These are phyloP conservation scores for Dunckerocampus dactyliophorus DNA, from an alignment of 2,113 vertebrate genomes.

Conservation along the genomic window DNA sequence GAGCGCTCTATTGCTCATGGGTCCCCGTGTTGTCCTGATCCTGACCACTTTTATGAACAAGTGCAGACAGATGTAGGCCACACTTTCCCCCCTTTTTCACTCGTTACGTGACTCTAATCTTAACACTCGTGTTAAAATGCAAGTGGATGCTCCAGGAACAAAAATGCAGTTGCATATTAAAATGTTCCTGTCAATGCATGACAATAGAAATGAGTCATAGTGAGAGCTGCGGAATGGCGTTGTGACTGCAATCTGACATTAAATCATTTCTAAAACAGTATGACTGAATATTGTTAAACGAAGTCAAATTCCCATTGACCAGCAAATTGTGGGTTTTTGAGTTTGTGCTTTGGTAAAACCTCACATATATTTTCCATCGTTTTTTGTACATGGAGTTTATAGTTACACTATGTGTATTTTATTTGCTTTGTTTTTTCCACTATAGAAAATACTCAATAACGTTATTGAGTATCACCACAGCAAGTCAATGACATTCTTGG, in stretches of 20 bases:
- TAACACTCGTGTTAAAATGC: slow-evolving; percentile 7
- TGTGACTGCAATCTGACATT: slow-evolving; percentile 29
- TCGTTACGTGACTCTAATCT: slow-evolving; percentile 6
- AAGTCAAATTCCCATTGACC: neutral
- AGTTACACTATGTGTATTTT: too few relatives aligned
- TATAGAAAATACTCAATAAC: too few relatives aligned
- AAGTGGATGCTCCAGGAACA: slow-evolving; percentile 6
- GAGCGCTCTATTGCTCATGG: slow-evolving; percentile 21
- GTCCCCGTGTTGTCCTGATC: slow-evolving; percentile 35
- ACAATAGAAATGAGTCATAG: slow-evolving; percentile 25
- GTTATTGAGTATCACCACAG: too few relatives aligned
- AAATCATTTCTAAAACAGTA: slow-evolving; percentile 11
- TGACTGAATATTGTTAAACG: slow-evolving; percentile 4
- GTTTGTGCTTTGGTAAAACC: neutral
- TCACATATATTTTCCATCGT: neutral
- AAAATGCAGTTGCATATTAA: slow-evolving; percentile 33
- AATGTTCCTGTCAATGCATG: slow-evolving; percentile 23
- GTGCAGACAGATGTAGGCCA: slow-evolving; percentile 46
- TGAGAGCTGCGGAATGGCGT: slow-evolving; percentile 6
- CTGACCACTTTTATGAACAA: slow-evolving; percentile 31
- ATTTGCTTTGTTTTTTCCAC: too few relatives aligned
- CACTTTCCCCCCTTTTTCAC: slow-evolving; percentile 18
- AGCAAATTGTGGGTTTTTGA: neutral
- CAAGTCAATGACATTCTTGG: too few relatives aligned
- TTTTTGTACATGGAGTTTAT: too few relatives aligned